phyloP scores from a whole-genome alignment of 2,113 vertebrate genomes.

The Jaculus jaculus region DNA sequence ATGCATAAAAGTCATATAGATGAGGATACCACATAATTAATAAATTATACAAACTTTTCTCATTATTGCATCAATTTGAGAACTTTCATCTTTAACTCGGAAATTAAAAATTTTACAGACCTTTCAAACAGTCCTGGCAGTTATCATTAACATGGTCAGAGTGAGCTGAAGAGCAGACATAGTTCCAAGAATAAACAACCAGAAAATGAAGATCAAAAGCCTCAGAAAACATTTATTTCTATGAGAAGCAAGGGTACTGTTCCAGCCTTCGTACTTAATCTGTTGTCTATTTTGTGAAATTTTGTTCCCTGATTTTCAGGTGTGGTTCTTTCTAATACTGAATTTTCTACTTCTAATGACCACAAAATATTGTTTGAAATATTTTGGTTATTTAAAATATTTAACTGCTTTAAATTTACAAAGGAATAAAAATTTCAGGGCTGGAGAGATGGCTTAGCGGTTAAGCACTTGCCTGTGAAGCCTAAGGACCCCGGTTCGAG shows the following conservation, averaged over 20 bases:
- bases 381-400: neutral
- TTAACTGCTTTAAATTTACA: neutral
- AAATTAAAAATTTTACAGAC: neutral
- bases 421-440: neutral
- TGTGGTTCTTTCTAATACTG: neutral
- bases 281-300: neutral
- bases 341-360: slow-evolving; percentile 19
- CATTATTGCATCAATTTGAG: slow-evolving; percentile 9
- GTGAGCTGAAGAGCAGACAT: neutral
- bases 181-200: neutral
- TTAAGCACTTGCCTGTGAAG: too few species aligned
- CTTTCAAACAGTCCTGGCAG: neutral
- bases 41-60: slow-evolving; percentile 50
- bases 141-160: neutral
- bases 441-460: too few species aligned
- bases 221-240: neutral
- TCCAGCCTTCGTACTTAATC: neutral
- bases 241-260: neutral
- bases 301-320: neutral
- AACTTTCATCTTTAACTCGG: slow-evolving; percentile 30
- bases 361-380: neutral
- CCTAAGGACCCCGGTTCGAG: too few species aligned
- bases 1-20: slow-evolving; percentile 34
- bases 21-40: slow-evolving; percentile 29
- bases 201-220: neutral